These are phyloP conservation scores for Macrochelys suwanniensis DNA, from an alignment of 2,797 vertebrate genomes.

Conservation along the genomic window DNA sequence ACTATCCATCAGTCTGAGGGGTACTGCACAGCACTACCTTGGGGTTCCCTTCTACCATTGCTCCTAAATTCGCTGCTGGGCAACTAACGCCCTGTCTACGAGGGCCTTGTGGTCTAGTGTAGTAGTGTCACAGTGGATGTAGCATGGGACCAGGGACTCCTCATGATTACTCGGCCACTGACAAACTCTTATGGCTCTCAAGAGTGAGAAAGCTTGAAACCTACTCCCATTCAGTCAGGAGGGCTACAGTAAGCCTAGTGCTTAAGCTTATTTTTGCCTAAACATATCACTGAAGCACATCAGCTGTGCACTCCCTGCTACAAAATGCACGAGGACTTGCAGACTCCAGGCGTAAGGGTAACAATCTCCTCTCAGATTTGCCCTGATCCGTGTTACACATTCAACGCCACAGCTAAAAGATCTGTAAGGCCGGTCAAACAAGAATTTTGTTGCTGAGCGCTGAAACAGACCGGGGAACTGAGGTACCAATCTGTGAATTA, in stretches of 20 bases:
- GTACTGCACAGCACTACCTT: neutral
- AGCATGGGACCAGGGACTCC: neutral
- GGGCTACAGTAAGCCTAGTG: neutral
- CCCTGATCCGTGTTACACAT: neutral
- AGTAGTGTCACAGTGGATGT: neutral
- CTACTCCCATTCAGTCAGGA: neutral
- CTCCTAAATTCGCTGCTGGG: neutral
- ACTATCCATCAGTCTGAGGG: neutral
- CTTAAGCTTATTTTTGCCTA: neutral
- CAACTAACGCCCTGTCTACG: neutral
- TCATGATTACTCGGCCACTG: neutral
- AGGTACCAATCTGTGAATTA: neutral
- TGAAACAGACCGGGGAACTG: neutral
- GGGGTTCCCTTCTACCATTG: neutral
- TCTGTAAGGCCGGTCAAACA: neutral
- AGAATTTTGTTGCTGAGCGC: neutral
- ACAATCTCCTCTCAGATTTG: neutral
- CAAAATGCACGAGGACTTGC: fast-evolving
- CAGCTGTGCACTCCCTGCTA: fast-evolving
- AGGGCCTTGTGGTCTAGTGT: neutral
- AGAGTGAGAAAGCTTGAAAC: neutral
- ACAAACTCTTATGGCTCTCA: fast-evolving
- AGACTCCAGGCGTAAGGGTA: neutral
- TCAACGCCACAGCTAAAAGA: neutral
- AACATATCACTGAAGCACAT: neutral